Evolutionary conservation across 2,797 vertebrate genomes (phyloP), one percentile per base, ranked within the genome.

Genomic region (Alca torda): DNA sequence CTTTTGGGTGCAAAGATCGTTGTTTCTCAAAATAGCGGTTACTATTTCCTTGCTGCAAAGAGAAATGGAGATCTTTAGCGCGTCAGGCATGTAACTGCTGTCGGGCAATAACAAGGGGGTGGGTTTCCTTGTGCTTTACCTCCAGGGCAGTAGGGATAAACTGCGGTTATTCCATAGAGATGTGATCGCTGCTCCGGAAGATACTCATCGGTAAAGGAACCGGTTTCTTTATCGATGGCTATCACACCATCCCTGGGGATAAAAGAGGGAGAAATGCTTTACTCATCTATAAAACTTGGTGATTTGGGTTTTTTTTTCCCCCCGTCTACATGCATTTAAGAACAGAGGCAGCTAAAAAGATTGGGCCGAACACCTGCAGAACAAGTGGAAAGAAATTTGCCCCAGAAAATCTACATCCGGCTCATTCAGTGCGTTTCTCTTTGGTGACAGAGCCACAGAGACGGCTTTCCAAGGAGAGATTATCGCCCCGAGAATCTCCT

Each of bases 121-220:
- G 59, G 53, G 63, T 1, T 63, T 35, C 10, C 26, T 4, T 23
- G 24, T 18, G 12, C 20, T 76, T 98, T 97, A 99, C 99, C 99
- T 99, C 98, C 97, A 94, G 98, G 98, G 98, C 99, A 99, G 93
- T 98, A 98, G 79, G 98, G 98, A 57, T 99, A 98, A 84, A 99
- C 99, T 6, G 98, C 98, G 61, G 99, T 99, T 94, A 99, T 99
- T 93, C 99, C 99, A 2, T 99, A 99, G 95, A 99, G 98, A 77
- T 99, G 99, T 28, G 99, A 99, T 64, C 99, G 98, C 97, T 99
- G 99, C 80, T 99, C 99, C 1, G 99, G 99, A 48, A 99, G 98
- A 93, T 99, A 99, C 89, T 99, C 99, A 0, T 99, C 99, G 0
- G 98, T 99, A 64, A 99, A 98, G 94, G 99, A 98, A 53, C 98